Base-by-base conservation (phyloP, 2,797 vertebrate genomes). In the Gobio occitaniae region DNA sequence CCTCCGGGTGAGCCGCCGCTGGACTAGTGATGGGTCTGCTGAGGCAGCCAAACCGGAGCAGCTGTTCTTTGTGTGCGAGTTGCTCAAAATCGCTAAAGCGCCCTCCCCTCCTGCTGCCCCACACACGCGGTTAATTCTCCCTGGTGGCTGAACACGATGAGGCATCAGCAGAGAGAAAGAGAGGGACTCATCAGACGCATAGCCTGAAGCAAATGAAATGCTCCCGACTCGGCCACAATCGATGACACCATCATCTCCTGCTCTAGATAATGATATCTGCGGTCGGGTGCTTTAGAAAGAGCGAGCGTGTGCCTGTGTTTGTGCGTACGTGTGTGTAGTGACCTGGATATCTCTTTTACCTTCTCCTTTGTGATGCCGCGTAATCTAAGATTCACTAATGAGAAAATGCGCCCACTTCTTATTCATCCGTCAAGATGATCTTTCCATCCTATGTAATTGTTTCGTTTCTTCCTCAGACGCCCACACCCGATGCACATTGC, bases 161-260 rank as follows among this genome's bases (percentile, higher is more conserved):
- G 85, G 83, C 84, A 86, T 82, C 76, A 84, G 76, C 47, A 66
- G 68, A 83, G 41, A 84, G 68, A 84, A 44, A 86, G 84, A 82
- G 74, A 81, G 78, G 79, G 38, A 81, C 84, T 84, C 75, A 78
- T 84, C 72, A 87, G 75, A 87, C 78, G 48, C 63, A 66, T 83
- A 81, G 84, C 88, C 84, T 61, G 81, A 78, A 88, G 86, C 82
- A 87, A 89, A 89, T 86, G 82, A 89, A 88, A 88, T 80, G 83
- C 86, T 84, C 86, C 78, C 56, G 70, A 86, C 88, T 89, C 85
- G 29, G 68, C 77, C 85, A 88, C 88, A 86, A 89, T 89, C 88
- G 82, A 85, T 89, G 86, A 82, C 85, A 88, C 86, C 85, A 88
- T 89, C 88, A 89, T 86, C 88, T 89, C 82, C 76, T 80, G 85